Evolutionary conservation across 2,888 invertebrate species (phyloP).

Genomic region (Elmis aenea): DNA sequence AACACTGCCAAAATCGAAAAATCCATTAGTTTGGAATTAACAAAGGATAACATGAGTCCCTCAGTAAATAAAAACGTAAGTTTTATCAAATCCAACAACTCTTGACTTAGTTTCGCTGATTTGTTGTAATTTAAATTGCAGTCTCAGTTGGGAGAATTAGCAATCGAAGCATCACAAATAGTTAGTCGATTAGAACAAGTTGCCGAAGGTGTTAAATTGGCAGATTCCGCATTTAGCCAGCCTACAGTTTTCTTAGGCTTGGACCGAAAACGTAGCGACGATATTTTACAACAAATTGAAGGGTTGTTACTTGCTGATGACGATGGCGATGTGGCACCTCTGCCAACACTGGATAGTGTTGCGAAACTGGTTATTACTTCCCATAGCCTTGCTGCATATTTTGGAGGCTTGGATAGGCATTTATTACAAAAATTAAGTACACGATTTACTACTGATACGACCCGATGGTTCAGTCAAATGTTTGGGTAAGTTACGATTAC

Average conservation of each 20-base stretch:
- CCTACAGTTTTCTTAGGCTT: constrained; percentile 43
- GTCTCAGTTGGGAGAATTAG: constrained; percentile 44
- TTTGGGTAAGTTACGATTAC: constrained; percentile 58
- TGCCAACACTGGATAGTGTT: constrained; percentile 59
- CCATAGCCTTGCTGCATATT: constrained; percentile 84
- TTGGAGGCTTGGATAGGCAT: constrained; percentile 73
- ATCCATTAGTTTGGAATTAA: constrained; percentile 28
- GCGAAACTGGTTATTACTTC: constrained; percentile 68
- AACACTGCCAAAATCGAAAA: constrained; percentile 26
- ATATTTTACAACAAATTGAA: constrained; percentile 57
- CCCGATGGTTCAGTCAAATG: constrained; percentile 81
- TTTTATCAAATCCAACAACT: no score
- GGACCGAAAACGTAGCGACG: constrained; percentile 47
- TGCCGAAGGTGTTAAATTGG: constrained; percentile 36
- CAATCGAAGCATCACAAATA: constrained; percentile 47
- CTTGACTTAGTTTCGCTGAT: no score
- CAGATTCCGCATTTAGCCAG: constrained; percentile 29
- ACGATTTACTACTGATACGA: constrained; percentile 78
- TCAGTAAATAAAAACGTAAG: constrained; percentile 26
- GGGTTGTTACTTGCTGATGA: constrained; percentile 58
- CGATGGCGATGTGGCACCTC: constrained; percentile 57
- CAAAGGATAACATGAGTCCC: constrained; percentile 23
- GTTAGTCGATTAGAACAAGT: constrained; percentile 46
- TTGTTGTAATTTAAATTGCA: constrained; percentile 21
- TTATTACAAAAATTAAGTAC: constrained; percentile 76